Conservation (phyloP, 1,140 invertebrate species). For the Pseudobourletiella spinata region DNA sequence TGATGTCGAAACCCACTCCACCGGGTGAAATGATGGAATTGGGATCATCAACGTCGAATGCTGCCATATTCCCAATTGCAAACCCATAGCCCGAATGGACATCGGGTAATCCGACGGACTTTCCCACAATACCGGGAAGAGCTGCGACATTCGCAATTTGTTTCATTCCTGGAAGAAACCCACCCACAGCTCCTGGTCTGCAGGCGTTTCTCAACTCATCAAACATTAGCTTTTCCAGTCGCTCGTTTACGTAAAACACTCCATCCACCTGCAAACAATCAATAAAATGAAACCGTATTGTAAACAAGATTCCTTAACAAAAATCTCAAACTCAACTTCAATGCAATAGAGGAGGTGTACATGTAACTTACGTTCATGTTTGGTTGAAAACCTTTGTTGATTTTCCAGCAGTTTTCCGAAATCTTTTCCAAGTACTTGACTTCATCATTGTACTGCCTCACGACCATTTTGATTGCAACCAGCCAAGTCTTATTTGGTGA, state of each 20-base stretch:
- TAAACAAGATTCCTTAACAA: not conserved
- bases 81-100: conserved; percentile 99
- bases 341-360: too few species aligned
- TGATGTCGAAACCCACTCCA: conserved; percentile 98
- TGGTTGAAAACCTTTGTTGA: conserved; percentile 98
- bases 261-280: conserved; percentile 74
- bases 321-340: too few species aligned
- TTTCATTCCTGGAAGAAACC: conserved; percentile 96
- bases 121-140: conserved; percentile 91
- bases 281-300: not conserved
- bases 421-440: conserved; percentile 87
- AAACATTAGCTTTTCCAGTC: conserved; percentile 92
- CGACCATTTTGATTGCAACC: too few species aligned
- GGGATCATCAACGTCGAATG: conserved; percentile 92
- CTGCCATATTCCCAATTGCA: conserved; percentile 99
- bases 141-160: conserved; percentile 99
- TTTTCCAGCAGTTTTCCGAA: conserved; percentile 74
- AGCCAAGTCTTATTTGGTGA: too few species aligned
- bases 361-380: conserved; percentile 94
- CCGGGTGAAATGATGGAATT: conserved; percentile 93
- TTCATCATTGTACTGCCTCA: conserved; percentile 89
- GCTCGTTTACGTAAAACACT: conserved; percentile 91
- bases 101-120: conserved; percentile 86
- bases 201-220: conserved; percentile 90
- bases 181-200: conserved; percentile 76